These are phyloP conservation scores for Zaprionus taronus DNA, from an alignment of 1,140 invertebrate genomes.

Conservation along the genomic window DNA sequence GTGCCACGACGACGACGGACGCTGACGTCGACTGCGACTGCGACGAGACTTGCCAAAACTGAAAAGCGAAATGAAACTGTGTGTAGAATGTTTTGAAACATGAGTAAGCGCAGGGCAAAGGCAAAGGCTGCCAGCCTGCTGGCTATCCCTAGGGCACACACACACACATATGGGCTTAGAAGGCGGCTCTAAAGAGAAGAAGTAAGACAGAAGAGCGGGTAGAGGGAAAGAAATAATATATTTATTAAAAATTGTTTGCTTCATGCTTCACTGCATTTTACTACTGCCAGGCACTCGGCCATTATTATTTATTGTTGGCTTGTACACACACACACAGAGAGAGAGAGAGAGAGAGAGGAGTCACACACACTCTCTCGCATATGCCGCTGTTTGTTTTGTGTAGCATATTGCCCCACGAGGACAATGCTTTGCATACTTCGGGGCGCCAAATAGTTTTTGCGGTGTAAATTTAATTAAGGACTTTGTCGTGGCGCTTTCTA, in stretches of 20 bases:
- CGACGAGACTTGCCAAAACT: constrained; percentile 32
- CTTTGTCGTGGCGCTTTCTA: not conserved
- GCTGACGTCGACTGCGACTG: not conserved
- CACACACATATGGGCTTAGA: constrained; percentile 34
- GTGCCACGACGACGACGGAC: not conserved
- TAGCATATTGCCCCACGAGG: constrained; percentile 18
- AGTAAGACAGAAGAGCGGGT: not conserved
- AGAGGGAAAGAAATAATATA: constrained; percentile 53
- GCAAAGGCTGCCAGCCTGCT: not conserved
- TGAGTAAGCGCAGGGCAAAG: constrained; percentile 31
- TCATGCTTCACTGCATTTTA: constrained; percentile 52
- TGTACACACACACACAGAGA: constrained; percentile 10
- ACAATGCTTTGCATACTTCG: constrained; percentile 43
- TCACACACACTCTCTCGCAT: constrained; percentile 1
- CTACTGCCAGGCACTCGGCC: constrained; percentile 22
- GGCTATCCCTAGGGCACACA: not conserved
- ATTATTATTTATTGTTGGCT: constrained; percentile 60
- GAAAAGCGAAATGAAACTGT: constrained; percentile 41
- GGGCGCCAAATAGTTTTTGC: constrained; percentile 32
- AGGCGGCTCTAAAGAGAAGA: constrained; percentile 22
- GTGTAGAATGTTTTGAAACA: constrained; percentile 33
- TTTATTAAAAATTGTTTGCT: constrained; percentile 71
- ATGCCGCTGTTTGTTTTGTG: constrained; percentile 8
- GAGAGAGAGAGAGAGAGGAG: not conserved
- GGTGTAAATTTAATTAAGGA: constrained; percentile 60